phyloP scores from a whole-genome alignment of 2,797 vertebrate species.

The Myotis pilosus region DNA sequence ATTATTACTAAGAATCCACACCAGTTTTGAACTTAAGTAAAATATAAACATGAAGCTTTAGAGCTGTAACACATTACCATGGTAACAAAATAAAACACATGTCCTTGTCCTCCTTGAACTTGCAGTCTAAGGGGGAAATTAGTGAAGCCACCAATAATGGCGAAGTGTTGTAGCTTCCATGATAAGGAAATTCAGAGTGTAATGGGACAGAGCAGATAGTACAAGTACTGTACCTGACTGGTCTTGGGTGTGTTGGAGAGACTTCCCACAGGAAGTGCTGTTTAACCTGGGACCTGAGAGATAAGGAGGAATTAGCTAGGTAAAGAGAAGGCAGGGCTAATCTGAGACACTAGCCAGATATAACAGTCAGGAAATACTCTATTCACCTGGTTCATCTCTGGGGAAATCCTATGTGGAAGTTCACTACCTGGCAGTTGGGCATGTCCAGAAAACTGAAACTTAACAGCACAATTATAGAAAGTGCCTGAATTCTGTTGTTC shows the following conservation, averaged over 20 bases:
- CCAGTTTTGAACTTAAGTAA: slow-evolving; percentile 18
- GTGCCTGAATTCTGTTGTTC: neutral
- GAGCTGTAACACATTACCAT: neutral
- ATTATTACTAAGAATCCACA: neutral
- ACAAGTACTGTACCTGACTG: neutral
- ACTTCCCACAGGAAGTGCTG: neutral
- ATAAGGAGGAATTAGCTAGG: neutral
- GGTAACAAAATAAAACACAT: neutral
- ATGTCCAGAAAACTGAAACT: slow-evolving; percentile 4
- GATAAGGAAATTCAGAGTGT: neutral
- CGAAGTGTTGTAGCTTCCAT: neutral
- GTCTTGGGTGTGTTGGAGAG: neutral
- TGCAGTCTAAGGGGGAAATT: neutral
- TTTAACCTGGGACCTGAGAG: slow-evolving; percentile 30
- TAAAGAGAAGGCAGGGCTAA: slow-evolving; percentile 1
- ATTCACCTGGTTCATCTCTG: slow-evolving; percentile 13
- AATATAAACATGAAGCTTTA: neutral
- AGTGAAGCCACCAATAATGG: neutral
- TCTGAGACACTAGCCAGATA: slow-evolving; percentile 20
- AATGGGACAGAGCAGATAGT: neutral
- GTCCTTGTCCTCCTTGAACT: neutral
- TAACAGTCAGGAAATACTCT: slow-evolving; percentile 36
- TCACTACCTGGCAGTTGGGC: neutral
- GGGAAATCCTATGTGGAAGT: slow-evolving; percentile 58
- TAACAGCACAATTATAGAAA: slow-evolving; percentile 6